phyloP scores from a whole-genome alignment of 2,113 vertebrate species.

The Corapipo altera region DNA sequence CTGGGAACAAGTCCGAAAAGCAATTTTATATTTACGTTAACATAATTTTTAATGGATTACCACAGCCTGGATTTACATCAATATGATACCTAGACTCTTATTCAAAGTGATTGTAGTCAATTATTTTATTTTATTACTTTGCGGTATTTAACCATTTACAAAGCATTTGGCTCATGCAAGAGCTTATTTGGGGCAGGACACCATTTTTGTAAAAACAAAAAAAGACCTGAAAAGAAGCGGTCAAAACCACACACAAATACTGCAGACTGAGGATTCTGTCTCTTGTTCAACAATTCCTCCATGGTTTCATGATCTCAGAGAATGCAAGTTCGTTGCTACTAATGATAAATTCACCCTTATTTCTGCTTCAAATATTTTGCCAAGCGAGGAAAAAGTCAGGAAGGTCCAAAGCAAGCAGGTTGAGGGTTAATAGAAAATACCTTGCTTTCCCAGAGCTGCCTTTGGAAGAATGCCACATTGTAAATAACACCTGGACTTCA shows the following conservation, averaged over 20 bases:
- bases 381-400: background rate
- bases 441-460: background rate
- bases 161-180: background rate
- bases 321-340: background rate
- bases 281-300: background rate
- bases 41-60: background rate
- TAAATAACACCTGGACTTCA: conserved; percentile 1
- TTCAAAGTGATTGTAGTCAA: background rate
- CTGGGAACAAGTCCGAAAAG: background rate
- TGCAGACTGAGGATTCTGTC: background rate
- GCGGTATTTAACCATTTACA: conserved; percentile 2
- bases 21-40: background rate
- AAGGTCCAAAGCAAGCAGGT: background rate
- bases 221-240: background rate
- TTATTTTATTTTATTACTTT: background rate
- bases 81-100: background rate
- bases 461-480: background rate
- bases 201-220: background rate
- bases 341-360: background rate
- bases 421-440: background rate
- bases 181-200: background rate
- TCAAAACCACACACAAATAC: background rate
- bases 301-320: background rate
- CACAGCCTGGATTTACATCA: background rate
- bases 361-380: background rate